Percentiles rank a stretch among this genome's conserved stretches.
Evolutionary conservation across 2,888 invertebrate genomes (phyloP).

Genomic region (Chelonus formosanus): DNA sequence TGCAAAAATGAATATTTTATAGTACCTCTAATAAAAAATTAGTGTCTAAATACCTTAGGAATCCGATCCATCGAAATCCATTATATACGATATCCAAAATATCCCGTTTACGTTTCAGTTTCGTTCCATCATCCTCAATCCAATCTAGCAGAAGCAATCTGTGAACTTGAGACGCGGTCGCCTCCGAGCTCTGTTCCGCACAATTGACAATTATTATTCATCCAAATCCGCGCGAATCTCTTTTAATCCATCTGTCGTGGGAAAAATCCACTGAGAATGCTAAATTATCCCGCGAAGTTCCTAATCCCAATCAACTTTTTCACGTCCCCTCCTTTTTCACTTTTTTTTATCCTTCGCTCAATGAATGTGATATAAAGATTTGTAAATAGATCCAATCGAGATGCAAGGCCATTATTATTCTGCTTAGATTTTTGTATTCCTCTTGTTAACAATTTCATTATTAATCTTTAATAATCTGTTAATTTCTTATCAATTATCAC

Average conservation of each 20-base stretch:
- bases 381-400: too few relatives aligned
- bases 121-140: slow-evolving; percentile 16
- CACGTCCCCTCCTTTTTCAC: too few relatives aligned
- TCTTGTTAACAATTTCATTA: too few relatives aligned
- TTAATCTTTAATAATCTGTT: too few relatives aligned
- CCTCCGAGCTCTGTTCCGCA: slow-evolving; percentile 27
- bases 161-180: slow-evolving; percentile 1
- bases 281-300: slow-evolving; percentile 4
- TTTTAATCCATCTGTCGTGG: too few relatives aligned
- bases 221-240: slow-evolving; percentile 3
- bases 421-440: too few relatives aligned
- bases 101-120: slow-evolving; percentile 5
- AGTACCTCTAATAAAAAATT: slow-evolving; percentile 30
- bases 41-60: slow-evolving; percentile 34
- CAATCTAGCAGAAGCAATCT: slow-evolving; percentile 16
- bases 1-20: slow-evolving; percentile 29
- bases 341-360: too few relatives aligned
- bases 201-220: slow-evolving; percentile 29
- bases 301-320: too few relatives aligned
- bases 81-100: slow-evolving; percentile 1
- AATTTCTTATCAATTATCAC: too few relatives aligned
- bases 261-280: slow-evolving; percentile 3
- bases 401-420: too few relatives aligned
- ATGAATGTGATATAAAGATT: too few relatives aligned
- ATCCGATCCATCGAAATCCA: slow-evolving; percentile 29